Evolutionary conservation across 2,113 vertebrate genomes (phyloP).

Genomic region (Saimiri boliviensis): DNA sequence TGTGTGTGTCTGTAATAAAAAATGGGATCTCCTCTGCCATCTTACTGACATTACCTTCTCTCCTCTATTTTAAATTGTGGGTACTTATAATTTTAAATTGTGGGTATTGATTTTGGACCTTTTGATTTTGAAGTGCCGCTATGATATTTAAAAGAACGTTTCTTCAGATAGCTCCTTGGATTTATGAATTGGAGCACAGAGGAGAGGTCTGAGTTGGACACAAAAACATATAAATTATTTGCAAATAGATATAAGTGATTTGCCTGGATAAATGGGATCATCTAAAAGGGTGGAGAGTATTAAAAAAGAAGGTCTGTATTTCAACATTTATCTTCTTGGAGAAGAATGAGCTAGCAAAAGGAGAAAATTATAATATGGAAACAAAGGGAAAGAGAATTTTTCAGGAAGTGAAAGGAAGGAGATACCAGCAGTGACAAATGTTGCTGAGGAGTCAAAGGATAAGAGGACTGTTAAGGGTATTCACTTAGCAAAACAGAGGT

Average conservation of each 20-base stretch:
- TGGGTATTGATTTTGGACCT: neutral
- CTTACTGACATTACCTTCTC: neutral
- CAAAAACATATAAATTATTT: slow-evolving; percentile 54
- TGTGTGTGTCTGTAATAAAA: too few relatives aligned
- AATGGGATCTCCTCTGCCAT: neutral
- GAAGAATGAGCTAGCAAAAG: neutral
- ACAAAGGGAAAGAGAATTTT: neutral
- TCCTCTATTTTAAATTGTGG: neutral
- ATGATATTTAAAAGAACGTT: slow-evolving; percentile 5
- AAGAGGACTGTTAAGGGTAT: neutral
- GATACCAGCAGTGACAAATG: neutral
- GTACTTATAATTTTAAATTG: neutral
- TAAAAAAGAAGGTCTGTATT: slow-evolving; percentile 18
- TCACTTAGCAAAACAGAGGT: neutral
- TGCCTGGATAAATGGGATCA: slow-evolving; percentile 35
- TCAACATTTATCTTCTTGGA: slow-evolving; percentile 54
- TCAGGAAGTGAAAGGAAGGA: neutral
- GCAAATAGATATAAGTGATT: slow-evolving; percentile 49
- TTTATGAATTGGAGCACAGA: slow-evolving; percentile 25
- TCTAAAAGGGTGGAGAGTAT: slow-evolving; percentile 25
- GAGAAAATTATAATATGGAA: slow-evolving; percentile 29
- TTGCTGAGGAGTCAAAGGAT: neutral
- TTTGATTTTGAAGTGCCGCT: neutral
- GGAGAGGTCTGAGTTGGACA: slow-evolving; percentile 7
- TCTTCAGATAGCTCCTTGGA: slow-evolving; percentile 8